Conservation (phyloP, 2,113 vertebrate species). For the Nematolebias whitei region DNA sequence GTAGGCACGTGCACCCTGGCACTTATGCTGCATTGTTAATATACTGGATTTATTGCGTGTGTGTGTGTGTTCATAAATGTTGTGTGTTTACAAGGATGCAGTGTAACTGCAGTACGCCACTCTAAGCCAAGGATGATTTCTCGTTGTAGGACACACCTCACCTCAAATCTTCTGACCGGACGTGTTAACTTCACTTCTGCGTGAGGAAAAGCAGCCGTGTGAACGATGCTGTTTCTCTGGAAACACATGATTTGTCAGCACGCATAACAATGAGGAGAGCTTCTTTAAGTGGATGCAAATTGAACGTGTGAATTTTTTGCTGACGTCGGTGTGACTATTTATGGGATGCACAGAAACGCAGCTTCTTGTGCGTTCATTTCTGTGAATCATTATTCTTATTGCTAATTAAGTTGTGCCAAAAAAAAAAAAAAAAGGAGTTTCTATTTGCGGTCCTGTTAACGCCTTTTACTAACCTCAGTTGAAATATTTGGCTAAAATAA, state of each 20-base stretch:
- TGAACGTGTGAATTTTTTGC: constrained; percentile 15
- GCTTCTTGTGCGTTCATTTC: not conserved
- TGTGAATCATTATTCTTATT: not conserved
- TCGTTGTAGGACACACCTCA: constrained; percentile 3
- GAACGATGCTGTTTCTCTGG: constrained; percentile 1
- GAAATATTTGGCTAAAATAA: not conserved
- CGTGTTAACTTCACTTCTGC: not conserved
- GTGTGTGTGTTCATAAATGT: constrained; percentile 3
- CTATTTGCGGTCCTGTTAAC: not conserved
- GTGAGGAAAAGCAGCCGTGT: not conserved
- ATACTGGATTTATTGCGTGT: constrained; percentile 26
- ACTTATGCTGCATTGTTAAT: constrained; percentile 43
- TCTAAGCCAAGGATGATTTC: constrained; percentile 22
- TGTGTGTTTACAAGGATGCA: constrained; percentile 15
- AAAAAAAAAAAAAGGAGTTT: not conserved
- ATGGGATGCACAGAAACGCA: not conserved
- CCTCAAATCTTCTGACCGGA: constrained; percentile 3
- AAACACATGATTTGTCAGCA: constrained; percentile 18
- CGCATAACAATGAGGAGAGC: constrained; percentile 25
- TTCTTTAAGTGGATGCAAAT: constrained; percentile 24
- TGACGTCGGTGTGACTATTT: constrained; percentile 16
- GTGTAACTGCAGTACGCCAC: constrained; percentile 7
- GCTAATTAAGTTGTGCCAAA: not conserved
- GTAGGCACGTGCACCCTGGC: constrained; percentile 27
- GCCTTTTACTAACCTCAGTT: not conserved